Evolutionary conservation across 2,113 vertebrate genomes (phyloP).

Genomic region (Tyto alba): DNA sequence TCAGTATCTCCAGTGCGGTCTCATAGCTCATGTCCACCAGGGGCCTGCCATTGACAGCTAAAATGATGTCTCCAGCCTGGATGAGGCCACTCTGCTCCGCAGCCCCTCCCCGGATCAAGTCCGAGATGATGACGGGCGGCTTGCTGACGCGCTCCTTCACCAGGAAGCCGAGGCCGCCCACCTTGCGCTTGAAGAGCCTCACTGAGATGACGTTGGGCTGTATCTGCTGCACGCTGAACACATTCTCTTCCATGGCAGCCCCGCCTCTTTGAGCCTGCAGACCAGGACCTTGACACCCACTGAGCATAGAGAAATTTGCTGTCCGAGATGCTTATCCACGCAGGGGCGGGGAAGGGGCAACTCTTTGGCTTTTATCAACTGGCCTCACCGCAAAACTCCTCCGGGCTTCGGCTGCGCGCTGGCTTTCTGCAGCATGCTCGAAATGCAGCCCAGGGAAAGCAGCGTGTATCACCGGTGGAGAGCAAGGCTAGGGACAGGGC

Average conservation of each 20-base stretch:
- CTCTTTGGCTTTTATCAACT: background rate
- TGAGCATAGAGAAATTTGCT: background rate
- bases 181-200: slow-evolving; percentile 92
- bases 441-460: background rate
- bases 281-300: background rate
- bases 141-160: slow-evolving; percentile 94
- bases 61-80: slow-evolving; percentile 93
- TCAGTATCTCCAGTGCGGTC: slow-evolving; percentile 86
- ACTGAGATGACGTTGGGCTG: slow-evolving; percentile 98
- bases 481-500: background rate
- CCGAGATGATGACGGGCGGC: slow-evolving; percentile 91
- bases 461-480: background rate
- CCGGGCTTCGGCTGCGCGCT: background rate
- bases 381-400: slow-evolving; percentile 11
- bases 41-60: slow-evolving; percentile 92
- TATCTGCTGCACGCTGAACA: slow-evolving; percentile 90
- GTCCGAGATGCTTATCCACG: accelerated
- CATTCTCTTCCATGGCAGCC: slow-evolving; percentile 85
- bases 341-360: background rate
- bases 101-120: slow-evolving; percentile 91
- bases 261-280: background rate
- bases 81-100: slow-evolving; percentile 95
- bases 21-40: slow-evolving; percentile 93
- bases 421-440: slow-evolving; percentile 6
- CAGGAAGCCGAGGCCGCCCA: slow-evolving; percentile 93